Conservation (phyloP, 2,113 vertebrate genomes). For the Scolopax mira region DNA sequence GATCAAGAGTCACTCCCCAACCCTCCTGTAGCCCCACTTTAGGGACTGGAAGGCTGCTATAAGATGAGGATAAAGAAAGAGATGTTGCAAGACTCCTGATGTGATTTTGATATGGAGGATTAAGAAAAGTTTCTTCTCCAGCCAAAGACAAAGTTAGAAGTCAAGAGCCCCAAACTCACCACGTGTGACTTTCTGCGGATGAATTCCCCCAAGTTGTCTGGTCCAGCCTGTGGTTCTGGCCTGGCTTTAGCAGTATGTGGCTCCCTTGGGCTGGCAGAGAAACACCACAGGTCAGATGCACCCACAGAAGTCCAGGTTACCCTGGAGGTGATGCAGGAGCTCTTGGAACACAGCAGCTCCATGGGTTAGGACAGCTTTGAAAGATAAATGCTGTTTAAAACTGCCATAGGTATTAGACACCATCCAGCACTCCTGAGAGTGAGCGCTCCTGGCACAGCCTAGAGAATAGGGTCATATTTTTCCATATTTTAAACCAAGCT, state of each 20-base stretch:
- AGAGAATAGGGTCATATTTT: background rate
- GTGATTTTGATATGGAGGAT: rapidly evolving
- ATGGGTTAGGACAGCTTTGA: background rate
- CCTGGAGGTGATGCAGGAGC: rapidly evolving
- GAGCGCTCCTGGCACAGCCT: background rate
- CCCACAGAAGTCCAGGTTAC: background rate
- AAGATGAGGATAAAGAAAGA: no score
- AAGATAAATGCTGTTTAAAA: background rate
- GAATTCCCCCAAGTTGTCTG: background rate
- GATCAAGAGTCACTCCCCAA: no score
- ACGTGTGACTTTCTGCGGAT: background rate
- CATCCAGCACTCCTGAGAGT: background rate
- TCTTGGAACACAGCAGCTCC: background rate
- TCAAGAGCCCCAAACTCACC: background rate
- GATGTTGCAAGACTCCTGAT: background rate
- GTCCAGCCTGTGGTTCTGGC: background rate
- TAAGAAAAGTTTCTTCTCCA: background rate
- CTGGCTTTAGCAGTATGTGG: background rate
- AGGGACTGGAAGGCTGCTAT: no score
- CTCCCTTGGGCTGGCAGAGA: background rate
- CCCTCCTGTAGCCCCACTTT: no score
- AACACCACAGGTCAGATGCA: rapidly evolving
- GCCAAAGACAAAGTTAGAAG: background rate
- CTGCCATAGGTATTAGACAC: no score
- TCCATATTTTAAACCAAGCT: background rate